phyloP scores from a whole-genome alignment of 2,797 vertebrate species.

The Falco concolor region DNA sequence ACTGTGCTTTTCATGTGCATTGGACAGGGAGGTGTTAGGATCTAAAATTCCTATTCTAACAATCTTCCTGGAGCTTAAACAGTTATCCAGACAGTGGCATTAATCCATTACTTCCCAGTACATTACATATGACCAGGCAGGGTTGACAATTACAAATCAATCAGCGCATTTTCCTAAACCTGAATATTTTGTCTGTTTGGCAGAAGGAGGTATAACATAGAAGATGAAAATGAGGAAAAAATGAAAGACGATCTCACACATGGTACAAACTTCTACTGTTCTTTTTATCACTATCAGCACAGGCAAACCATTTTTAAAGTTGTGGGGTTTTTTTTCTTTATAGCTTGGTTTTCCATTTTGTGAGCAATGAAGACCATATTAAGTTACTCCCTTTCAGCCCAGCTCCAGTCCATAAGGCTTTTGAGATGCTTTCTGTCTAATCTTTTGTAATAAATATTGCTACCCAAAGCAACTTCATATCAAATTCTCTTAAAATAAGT shows the following conservation, averaged over 20 bases:
- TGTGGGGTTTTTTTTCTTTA: not conserved
- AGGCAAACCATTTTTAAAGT: not conserved
- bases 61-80: constrained; percentile 21
- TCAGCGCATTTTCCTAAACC: not conserved
- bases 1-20: not conserved
- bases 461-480: not conserved
- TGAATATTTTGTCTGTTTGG: not conserved
- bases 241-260: not conserved
- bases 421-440: not conserved
- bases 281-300: not conserved
- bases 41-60: not conserved
- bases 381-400: not conserved
- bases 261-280: not conserved
- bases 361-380: not conserved
- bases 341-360: not conserved
- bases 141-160: not conserved
- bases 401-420: not conserved
- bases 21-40: not conserved
- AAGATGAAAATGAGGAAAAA: not conserved
- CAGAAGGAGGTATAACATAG: not conserved
- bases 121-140: not conserved
- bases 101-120: constrained; percentile 44
- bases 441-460: not conserved
- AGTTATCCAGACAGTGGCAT: constrained; percentile 26
- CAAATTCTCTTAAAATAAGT: not conserved